These are phyloP conservation scores for Acleris holmiana DNA, from an alignment of 2,888 invertebrate species.

Conservation along the genomic window DNA sequence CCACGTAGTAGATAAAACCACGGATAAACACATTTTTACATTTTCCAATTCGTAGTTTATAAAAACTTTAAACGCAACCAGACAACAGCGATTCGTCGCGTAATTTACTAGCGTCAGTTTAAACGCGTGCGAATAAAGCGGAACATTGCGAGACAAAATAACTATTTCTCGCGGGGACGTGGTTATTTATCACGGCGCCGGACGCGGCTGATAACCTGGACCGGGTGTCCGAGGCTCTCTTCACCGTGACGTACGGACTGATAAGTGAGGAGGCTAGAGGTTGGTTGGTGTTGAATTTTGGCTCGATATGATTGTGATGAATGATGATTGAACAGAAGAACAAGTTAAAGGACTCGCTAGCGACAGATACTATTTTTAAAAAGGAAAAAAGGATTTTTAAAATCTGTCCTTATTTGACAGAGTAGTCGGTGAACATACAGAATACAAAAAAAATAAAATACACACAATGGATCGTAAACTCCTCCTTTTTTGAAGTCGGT, in stretches of 20 bases:
- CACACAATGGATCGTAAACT: too few species aligned
- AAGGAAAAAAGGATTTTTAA: too few species aligned
- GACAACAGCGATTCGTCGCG: background rate
- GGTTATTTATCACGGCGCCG: constrained; percentile 21
- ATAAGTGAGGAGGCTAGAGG: background rate
- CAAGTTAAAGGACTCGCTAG: too few species aligned
- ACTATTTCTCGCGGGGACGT: background rate
- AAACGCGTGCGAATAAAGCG: background rate
- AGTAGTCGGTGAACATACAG: too few species aligned
- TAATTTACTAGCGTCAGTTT: background rate
- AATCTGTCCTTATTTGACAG: too few species aligned
- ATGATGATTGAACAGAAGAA: too few species aligned
- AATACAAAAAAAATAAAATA: too few species aligned
- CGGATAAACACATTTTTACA: too few species aligned
- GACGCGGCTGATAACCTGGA: constrained; percentile 22
- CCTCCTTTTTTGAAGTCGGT: too few species aligned
- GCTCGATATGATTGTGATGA: too few species aligned
- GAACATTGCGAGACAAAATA: constrained; percentile 3
- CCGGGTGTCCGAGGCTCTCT: constrained; percentile 23
- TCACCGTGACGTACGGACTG: constrained; percentile 17
- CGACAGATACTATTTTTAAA: too few species aligned
- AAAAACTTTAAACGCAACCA: background rate
- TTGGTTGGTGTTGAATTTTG: background rate
- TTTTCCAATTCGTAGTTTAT: background rate
- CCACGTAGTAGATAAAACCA: too few species aligned